Base-by-base conservation (phyloP, 2,113 vertebrate genomes). In the Podarcis muralis region DNA sequence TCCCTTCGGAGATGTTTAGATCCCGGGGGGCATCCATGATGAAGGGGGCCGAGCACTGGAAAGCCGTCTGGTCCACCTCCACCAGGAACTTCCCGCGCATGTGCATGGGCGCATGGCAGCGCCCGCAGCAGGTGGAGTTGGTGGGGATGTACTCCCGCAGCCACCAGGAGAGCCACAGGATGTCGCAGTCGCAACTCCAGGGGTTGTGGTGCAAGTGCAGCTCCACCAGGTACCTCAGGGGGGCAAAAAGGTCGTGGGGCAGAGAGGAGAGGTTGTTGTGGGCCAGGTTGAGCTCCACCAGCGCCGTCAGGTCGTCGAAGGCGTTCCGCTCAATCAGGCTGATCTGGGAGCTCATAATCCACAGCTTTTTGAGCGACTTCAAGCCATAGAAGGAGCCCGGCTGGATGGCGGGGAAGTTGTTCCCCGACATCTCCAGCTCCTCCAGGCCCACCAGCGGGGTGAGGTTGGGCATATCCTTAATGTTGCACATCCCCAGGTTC, bases 281-380 rank as follows among this genome's bases (percentile, higher is more conserved):
- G 93, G 99, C 99, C 96, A 99, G 93, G 96, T 99, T 99, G 93
- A 99, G 98, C 95, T 99, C 99, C 95, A 99, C 98, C 94, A 99
- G 96, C 1, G 97, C 98, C 72, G 98, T 98, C 92, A 99, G 98
- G 95, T 98, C 98, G 85, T 99, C 99, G 90, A 99, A 99, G 82
- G 99, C 99, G 90, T 99, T 99, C 23, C 99, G 97, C 93, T 99
- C 99, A 40, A 99, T 98, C 85, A 94, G 92, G 92, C 95, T 98
- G 94, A 99, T 98, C 95, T 98, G 98, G 16, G 99, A 99, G 97
- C 99, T 99, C 99, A 99, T 99, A 92, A 99, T 98, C 99, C 99
- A 99, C 12, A 99, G 97, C 94, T 99, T 99, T 35, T 98, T 98
- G 89, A 99, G 97, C 84, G 98, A 98, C 86, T 97, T 98, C 23